phyloP scores from a whole-genome alignment of 1,140 invertebrate genomes.

The Zaprionus capensis region DNA sequence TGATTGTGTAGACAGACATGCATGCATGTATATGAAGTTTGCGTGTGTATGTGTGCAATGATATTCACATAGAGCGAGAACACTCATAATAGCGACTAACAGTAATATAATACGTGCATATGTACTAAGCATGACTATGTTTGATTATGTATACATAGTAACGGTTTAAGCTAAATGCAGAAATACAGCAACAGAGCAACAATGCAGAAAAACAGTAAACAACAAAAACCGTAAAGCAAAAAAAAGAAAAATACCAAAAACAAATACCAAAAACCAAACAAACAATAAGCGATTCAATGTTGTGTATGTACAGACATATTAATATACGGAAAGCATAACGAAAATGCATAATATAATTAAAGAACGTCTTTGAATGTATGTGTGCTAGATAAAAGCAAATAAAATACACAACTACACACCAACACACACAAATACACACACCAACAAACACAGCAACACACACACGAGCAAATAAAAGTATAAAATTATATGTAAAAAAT shows the following conservation, averaged over 20 bases:
- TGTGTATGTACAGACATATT: constrained; percentile 81
- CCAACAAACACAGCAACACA: constrained; percentile 38
- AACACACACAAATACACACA: constrained; percentile 8
- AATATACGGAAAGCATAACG: constrained; percentile 42
- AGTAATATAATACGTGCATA: constrained; percentile 44
- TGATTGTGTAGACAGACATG: constrained; percentile 40
- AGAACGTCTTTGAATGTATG: constrained; percentile 59
- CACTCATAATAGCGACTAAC: constrained; percentile 46
- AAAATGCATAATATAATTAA: constrained; percentile 59
- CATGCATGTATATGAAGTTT: not conserved
- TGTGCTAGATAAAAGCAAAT: constrained; percentile 61
- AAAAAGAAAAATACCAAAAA: not conserved
- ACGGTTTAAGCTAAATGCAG: constrained; percentile 66
- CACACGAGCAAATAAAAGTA: constrained; percentile 53
- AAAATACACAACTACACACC: constrained; percentile 30
- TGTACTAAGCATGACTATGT: constrained; percentile 73
- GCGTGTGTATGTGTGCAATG: not conserved
- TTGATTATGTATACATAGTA: constrained; percentile 78
- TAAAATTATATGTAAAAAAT: constrained; percentile 61
- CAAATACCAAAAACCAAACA: constrained; percentile 20
- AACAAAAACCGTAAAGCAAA: constrained; percentile 27
- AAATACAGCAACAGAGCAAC: not conserved
- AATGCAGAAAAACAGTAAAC: constrained; percentile 41
- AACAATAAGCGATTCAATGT: constrained; percentile 79
- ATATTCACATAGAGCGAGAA: constrained; percentile 16